A percentile compares a stretch with the other conserved stretches of the same genome.
Evolutionary conservation across 2,888 invertebrate species (phyloP).

Genomic region (Oligia latruncula): DNA sequence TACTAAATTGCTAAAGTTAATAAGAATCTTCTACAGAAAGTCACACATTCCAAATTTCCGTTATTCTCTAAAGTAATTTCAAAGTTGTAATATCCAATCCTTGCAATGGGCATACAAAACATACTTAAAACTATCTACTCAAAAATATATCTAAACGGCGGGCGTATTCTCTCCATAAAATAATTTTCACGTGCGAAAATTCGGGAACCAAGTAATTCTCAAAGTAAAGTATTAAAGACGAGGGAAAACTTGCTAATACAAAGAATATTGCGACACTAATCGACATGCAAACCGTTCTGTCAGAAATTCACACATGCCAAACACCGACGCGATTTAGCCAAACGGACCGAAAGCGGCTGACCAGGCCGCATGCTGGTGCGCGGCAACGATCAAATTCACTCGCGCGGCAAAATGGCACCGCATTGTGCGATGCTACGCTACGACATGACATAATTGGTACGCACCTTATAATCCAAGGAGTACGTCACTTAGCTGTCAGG

Average conservation of each 20-base stretch:
- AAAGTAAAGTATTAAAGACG: neutral
- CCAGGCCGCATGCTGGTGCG: constrained; percentile 35
- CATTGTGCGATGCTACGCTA: constrained; percentile 4
- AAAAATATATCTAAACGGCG: neutral
- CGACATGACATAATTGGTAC: constrained; percentile 4
- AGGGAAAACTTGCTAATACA: neutral
- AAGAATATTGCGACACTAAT: neutral
- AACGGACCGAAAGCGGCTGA: constrained; percentile 28
- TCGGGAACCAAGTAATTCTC: neutral
- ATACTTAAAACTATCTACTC: neutral
- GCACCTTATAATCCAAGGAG: constrained; percentile 21
- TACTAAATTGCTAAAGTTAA: neutral
- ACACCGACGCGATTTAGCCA: constrained; percentile 40
- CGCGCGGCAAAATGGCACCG: constrained; percentile 25
- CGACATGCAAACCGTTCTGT: neutral
- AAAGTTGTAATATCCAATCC: constrained; percentile 10
- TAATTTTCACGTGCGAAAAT: neutral
- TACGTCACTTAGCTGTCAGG: constrained; percentile 13
- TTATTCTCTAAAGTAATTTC: constrained; percentile 3
- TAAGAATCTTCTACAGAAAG: neutral
- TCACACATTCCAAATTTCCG: constrained; percentile 3
- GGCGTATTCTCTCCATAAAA: neutral
- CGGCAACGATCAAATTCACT: constrained; percentile 20
- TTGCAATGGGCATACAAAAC: neutral
- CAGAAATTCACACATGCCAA: constrained; percentile 50